These are phyloP conservation scores for Stegophylla sp. DNA, from an alignment of 2,888 invertebrate species.

Conservation along the genomic window DNA sequence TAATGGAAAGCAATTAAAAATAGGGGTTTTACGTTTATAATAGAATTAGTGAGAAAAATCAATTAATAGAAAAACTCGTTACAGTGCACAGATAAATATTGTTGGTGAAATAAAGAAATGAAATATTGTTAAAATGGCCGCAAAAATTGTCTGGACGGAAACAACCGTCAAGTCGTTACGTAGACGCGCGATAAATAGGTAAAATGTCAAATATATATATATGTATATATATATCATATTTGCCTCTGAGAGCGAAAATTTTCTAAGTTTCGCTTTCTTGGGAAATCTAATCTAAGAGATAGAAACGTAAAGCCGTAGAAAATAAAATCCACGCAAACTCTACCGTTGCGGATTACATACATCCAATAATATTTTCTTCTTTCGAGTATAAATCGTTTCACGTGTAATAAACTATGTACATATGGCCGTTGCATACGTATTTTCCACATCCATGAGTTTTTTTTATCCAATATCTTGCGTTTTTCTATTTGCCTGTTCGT, in stretches of 20 bases:
- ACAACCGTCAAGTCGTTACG: too few relatives aligned
- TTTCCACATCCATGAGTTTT: neutral
- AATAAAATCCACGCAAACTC: neutral
- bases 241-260: neutral
- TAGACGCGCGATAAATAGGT: neutral
- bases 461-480: neutral
- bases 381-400: constrained; percentile 1
- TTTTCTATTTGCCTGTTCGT: neutral
- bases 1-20: neutral
- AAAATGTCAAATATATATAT: constrained; percentile 1
- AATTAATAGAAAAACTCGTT: too few relatives aligned
- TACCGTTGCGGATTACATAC: neutral
- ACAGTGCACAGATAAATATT: neutral
- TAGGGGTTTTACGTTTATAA: constrained; percentile 12
- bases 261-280: constrained; percentile 31
- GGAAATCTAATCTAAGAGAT: neutral
- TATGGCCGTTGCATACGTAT: neutral
- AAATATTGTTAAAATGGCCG: too few relatives aligned
- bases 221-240: neutral
- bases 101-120: too few relatives aligned
- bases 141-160: too few relatives aligned
- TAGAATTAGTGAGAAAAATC: neutral
- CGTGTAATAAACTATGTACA: neutral
- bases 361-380: constrained; percentile 27
- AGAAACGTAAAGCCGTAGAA: neutral